Evolutionary conservation across 2,797 vertebrate species (phyloP).

Genomic region (Mormyrops attenuatus): DNA sequence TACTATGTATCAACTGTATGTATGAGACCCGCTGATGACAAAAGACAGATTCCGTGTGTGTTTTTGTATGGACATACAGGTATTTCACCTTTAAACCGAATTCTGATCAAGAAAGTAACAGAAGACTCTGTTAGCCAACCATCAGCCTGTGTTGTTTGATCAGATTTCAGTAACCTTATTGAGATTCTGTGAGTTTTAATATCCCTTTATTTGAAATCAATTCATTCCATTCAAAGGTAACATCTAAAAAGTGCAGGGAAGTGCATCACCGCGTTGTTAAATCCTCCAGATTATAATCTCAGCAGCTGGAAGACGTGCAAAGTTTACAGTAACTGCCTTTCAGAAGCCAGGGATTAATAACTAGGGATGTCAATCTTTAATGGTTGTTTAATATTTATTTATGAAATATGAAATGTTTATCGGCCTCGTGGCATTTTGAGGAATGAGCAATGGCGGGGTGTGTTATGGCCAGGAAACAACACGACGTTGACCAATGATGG

Average conservation of each 20-base stretch:
- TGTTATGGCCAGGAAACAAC: not conserved
- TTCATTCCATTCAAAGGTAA: not conserved
- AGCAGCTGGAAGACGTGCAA: not conserved
- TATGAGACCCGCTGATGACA: not conserved
- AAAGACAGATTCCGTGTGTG: not conserved
- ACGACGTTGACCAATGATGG: not conserved
- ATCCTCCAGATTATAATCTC: not conserved
- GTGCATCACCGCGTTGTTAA: not conserved
- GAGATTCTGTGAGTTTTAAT: not conserved
- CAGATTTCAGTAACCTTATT: not conserved
- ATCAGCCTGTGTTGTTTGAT: not conserved
- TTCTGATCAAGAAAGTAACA: not conserved
- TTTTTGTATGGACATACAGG: not conserved
- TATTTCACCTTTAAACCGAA: not conserved
- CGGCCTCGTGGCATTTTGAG: not conserved
- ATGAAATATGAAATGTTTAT: not conserved
- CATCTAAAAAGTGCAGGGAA: not conserved
- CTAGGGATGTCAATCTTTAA: not conserved
- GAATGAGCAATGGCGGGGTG: not conserved
- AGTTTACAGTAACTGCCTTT: not conserved
- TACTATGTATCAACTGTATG: not conserved
- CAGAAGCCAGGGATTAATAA: not conserved
- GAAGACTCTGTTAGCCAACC: not conserved
- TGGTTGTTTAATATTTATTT: constrained; percentile 2
- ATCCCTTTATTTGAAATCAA: not conserved